Percentiles rank a stretch among this genome's conserved stretches.
These are phyloP conservation scores for Tenthredo notha DNA, from an alignment of 2,888 invertebrate species.

Conservation along the genomic window DNA sequence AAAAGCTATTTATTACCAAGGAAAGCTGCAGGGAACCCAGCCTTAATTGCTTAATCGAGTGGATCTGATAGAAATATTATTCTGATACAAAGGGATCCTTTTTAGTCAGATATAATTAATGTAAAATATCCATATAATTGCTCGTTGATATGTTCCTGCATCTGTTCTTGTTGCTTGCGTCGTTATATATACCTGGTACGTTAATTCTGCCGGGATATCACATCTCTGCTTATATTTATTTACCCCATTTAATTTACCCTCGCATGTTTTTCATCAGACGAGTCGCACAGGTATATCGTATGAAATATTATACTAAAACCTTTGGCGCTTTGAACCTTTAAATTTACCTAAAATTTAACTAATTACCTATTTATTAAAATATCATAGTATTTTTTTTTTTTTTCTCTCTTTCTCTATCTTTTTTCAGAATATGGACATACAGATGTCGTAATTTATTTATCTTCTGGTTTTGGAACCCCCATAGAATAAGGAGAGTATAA, in stretches of 20 bases:
- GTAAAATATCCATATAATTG: conserved; percentile 60
- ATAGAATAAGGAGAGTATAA: background rate
- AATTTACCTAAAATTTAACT: background rate
- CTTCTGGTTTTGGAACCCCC: background rate
- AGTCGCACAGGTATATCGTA: background rate
- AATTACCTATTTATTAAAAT: background rate
- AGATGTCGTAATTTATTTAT: conserved; percentile 3
- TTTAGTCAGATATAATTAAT: conserved; percentile 63
- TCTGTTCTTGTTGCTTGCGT: conserved; percentile 30
- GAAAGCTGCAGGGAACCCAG: conserved; percentile 54
- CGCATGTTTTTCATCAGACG: background rate
- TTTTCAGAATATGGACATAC: background rate
- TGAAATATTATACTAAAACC: background rate
- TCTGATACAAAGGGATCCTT: conserved; percentile 59
- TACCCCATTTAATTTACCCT: background rate
- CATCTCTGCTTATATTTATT: background rate
- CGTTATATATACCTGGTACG: background rate
- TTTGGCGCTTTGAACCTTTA: background rate
- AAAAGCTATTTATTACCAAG: conserved; percentile 55
- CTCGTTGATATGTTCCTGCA: conserved; percentile 53
- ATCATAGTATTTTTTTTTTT: background rate
- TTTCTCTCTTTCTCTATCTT: no score
- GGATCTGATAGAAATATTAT: conserved; percentile 63
- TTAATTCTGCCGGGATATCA: conserved; percentile 13
- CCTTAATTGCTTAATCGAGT: conserved; percentile 67